Percentiles rank a stretch among this genome's conserved stretches.
Evolutionary conservation across 1,140 invertebrate genomes (phyloP).

Genomic region (Ooceraea biroi): DNA sequence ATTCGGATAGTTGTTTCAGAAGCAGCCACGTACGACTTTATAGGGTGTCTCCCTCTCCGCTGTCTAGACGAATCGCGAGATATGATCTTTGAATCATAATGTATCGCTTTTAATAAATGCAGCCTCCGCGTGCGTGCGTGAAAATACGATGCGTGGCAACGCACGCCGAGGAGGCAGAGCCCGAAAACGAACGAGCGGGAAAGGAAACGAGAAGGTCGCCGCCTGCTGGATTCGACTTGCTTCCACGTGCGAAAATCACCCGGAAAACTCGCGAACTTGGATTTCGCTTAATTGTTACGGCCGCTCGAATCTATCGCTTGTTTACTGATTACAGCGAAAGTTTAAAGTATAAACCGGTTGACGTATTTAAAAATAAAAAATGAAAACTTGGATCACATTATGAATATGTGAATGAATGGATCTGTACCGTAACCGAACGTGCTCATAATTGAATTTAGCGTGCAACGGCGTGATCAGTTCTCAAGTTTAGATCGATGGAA

Average conservation of each 20-base stretch:
- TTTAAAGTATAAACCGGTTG: too few relatives aligned
- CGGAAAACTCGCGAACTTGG: not conserved
- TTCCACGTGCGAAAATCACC: constrained; percentile 43
- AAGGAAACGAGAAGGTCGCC: not conserved
- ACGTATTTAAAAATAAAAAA: not conserved
- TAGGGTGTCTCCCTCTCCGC: constrained; percentile 79
- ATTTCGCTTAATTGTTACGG: not conserved
- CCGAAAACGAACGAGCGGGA: constrained; percentile 40
- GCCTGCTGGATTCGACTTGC: constrained; percentile 27
- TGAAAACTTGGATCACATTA: not conserved
- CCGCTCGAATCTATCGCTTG: not conserved
- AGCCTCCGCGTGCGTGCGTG: constrained; percentile 74
- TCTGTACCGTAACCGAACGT: too few relatives aligned
- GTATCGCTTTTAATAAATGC: constrained; percentile 84
- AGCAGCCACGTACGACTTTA: constrained; percentile 76
- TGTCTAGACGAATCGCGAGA: constrained; percentile 84
- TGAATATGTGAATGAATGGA: too few relatives aligned
- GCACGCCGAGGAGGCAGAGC: constrained; percentile 56
- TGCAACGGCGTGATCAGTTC: too few relatives aligned
- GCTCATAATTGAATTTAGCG: too few relatives aligned
- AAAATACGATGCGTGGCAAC: constrained; percentile 71
- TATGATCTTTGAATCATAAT: constrained; percentile 85
- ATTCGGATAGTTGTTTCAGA: constrained; percentile 73
- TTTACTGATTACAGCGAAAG: too few relatives aligned
- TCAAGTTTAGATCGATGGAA: too few relatives aligned